These are phyloP conservation scores for Artemia sinica DNA, from an alignment of 2,888 invertebrate species.

Conservation along the genomic window DNA sequence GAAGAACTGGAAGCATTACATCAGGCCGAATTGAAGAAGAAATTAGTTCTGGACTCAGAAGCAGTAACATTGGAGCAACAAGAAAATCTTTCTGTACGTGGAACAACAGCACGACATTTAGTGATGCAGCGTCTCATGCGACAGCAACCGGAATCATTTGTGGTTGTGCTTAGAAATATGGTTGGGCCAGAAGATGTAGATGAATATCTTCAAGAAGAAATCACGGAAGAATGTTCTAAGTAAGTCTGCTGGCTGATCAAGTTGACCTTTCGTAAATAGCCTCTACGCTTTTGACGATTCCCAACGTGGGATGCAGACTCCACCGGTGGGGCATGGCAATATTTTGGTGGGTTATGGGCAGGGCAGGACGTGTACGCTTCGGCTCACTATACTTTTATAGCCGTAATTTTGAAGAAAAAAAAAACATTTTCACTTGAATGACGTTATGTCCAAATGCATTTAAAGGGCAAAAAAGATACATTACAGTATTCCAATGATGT, in stretches of 20 bases:
- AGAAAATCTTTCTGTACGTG: slow-evolving; percentile 43
- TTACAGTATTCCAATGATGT: too few species aligned
- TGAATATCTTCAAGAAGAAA: slow-evolving; percentile 81
- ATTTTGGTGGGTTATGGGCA: too few species aligned
- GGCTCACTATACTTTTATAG: too few species aligned
- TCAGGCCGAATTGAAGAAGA: slow-evolving; percentile 51
- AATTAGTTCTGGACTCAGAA: slow-evolving; percentile 52
- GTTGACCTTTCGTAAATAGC: slow-evolving; percentile 10
- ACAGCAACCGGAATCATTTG: slow-evolving; percentile 47
- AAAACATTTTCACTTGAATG: too few species aligned
- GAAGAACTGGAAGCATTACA: slow-evolving; percentile 27
- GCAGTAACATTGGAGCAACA: slow-evolving; percentile 49
- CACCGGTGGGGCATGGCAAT: too few species aligned
- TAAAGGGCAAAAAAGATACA: too few species aligned
- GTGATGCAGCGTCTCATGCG: slow-evolving; percentile 86
- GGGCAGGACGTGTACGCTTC: too few species aligned
- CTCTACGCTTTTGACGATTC: slow-evolving; percentile 19
- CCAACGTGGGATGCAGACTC: neutral
- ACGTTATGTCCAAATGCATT: too few species aligned
- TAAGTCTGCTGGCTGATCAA: slow-evolving; percentile 24
- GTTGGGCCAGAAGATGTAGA: slow-evolving; percentile 83
- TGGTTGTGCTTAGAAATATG: slow-evolving; percentile 84
- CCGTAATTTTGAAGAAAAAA: too few species aligned
- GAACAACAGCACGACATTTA: slow-evolving; percentile 60
- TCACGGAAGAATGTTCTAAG: slow-evolving; percentile 84